Conservation (phyloP, 2,113 vertebrate genomes). For the Hemibagrus wyckioides region DNA sequence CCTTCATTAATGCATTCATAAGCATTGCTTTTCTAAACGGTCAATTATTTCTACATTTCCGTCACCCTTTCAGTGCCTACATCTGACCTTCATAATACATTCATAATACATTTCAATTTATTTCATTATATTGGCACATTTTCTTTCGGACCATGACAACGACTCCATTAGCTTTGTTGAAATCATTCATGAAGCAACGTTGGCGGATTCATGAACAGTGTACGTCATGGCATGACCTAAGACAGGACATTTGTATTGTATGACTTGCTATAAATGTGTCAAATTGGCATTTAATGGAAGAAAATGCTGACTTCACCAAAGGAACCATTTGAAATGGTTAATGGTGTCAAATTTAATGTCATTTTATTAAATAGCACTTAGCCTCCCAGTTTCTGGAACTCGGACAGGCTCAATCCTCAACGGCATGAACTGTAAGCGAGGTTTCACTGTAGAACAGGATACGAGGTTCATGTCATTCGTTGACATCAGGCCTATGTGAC, state of each 20-base stretch:
- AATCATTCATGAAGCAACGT: not conserved
- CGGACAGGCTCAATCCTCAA: not conserved
- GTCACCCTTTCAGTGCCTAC: not conserved
- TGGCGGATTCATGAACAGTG: not conserved
- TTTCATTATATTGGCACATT: not conserved
- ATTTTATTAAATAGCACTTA: not conserved
- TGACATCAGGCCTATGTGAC: not conserved
- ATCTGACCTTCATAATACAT: not conserved
- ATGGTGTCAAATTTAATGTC: not conserved
- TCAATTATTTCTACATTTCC: not conserved
- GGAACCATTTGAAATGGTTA: not conserved
- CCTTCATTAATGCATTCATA: too few relatives aligned
- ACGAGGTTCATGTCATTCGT: not conserved
- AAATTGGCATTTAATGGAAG: not conserved
- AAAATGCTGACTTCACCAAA: not conserved
- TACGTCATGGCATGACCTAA: not conserved
- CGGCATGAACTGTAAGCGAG: not conserved
- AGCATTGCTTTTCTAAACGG: not conserved
- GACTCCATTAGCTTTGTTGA: not conserved
- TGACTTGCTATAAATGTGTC: not conserved
- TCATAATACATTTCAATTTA: not conserved
- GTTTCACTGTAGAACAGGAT: not conserved
- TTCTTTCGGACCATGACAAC: not conserved
- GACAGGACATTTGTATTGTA: not conserved
- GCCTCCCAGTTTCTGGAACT: not conserved